A percentile compares a stretch with the other conserved stretches of the same genome.
Conservation (phyloP, 1,140 invertebrate species). For the Magallana ariakensis region DNA sequence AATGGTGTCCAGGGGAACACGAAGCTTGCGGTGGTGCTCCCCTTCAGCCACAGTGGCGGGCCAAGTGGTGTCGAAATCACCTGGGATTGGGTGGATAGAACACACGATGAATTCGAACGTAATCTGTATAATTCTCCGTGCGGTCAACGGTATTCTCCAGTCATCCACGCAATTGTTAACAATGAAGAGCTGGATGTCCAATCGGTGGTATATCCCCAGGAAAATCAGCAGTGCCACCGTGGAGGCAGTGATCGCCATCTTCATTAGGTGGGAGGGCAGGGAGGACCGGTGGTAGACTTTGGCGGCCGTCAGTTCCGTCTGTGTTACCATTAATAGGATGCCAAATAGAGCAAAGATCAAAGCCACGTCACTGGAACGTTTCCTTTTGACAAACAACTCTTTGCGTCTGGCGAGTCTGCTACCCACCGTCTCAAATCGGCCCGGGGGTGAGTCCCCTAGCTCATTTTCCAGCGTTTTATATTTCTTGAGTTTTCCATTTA, state of each 20-base stretch:
- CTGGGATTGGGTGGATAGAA: conserved; percentile 77
- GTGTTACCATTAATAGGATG: conserved; percentile 75
- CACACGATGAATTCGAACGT: conserved; percentile 75
- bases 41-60: conserved; percentile 60
- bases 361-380: conserved; percentile 69
- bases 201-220: conserved; percentile 72
- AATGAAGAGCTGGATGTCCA: conserved; percentile 74
- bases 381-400: conserved; percentile 71
- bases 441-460: background rate
- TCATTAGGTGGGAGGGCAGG: conserved; percentile 69
- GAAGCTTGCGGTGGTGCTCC: conserved; percentile 42
- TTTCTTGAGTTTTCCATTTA: conserved; percentile 66
- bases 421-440: conserved; percentile 71
- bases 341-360: conserved; percentile 71
- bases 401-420: conserved; percentile 73
- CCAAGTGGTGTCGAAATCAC: conserved; percentile 63
- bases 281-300: conserved; percentile 57
- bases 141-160: conserved; percentile 73
- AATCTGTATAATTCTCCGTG: conserved; percentile 64
- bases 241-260: conserved; percentile 71
- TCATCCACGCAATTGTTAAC: conserved; percentile 78
- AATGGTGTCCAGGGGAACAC: conserved; percentile 72
- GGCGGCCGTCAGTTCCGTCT: conserved; percentile 72
- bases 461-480: conserved; percentile 50
- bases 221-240: conserved; percentile 74